Conservation (phyloP, 1,140 invertebrate genomes). For the Hyles vespertilio region DNA sequence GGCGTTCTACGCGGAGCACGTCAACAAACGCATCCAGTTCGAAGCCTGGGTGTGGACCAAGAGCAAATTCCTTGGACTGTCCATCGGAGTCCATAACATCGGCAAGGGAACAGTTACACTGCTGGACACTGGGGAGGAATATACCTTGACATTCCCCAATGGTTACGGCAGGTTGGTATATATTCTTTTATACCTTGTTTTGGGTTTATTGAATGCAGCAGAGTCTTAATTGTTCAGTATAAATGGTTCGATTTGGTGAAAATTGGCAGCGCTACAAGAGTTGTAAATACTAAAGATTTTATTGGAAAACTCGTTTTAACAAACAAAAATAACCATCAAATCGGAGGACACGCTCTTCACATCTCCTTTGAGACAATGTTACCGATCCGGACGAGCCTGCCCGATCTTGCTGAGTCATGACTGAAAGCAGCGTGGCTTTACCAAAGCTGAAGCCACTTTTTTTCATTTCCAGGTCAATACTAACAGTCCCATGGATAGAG, state of each 20-base stretch:
- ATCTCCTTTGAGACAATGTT: no score
- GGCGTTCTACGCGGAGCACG: slow-evolving; percentile 97
- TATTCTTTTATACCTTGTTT: not conserved
- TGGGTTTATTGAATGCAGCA: no score
- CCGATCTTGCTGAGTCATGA: no score
- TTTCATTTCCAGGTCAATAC: slow-evolving; percentile 83
- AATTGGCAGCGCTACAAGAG: no score
- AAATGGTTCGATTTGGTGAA: no score
- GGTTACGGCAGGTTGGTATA: slow-evolving; percentile 88
- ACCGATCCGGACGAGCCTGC: no score
- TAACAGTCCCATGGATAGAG: slow-evolving; percentile 98
- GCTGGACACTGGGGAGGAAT: slow-evolving; percentile 91
- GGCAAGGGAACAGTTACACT: slow-evolving; percentile 89
- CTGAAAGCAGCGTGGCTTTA: no score
- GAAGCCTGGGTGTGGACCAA: slow-evolving; percentile 98
- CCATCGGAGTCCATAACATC: slow-evolving; percentile 93
- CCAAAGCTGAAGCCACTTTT: not conserved
- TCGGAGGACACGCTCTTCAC: no score
- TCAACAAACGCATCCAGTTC: slow-evolving; percentile 91
- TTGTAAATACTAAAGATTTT: no score
- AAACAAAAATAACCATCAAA: no score
- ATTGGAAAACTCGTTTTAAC: no score
- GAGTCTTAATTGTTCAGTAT: no score
- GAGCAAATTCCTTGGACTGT: slow-evolving; percentile 97
- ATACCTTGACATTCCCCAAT: slow-evolving; percentile 95